phyloP scores from a whole-genome alignment of 2,888 invertebrate species.

The Calliphora vomitoria region DNA sequence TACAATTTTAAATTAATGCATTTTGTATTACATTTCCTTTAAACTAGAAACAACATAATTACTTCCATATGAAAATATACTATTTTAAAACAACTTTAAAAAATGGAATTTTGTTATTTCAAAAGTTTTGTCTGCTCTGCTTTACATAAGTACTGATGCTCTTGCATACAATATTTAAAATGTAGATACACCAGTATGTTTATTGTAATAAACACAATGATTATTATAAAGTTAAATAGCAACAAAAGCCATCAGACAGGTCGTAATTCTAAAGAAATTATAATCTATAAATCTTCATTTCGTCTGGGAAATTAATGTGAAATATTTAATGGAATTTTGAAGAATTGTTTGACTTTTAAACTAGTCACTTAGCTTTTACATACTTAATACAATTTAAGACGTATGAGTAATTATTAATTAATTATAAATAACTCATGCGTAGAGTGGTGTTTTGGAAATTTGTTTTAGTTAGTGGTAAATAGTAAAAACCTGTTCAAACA shows the following conservation, averaged over 20 bases:
- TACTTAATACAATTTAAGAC: not conserved
- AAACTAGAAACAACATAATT: too few species aligned
- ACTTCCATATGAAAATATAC: too few species aligned
- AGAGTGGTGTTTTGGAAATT: too few species aligned
- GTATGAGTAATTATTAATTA: conserved; percentile 30
- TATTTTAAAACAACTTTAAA: too few species aligned
- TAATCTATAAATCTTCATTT: conserved; percentile 27
- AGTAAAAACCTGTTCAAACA: too few species aligned
- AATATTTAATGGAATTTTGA: conserved; percentile 8
- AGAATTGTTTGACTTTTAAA: not conserved
- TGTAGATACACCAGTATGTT: conserved; percentile 8
- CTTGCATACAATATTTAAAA: not conserved
- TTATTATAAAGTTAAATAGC: conserved; percentile 37
- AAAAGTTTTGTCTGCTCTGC: not conserved
- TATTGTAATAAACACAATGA: conserved; percentile 38
- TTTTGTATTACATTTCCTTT: too few species aligned
- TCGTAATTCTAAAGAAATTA: not conserved
- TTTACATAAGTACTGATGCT: not conserved
- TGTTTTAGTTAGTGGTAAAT: too few species aligned
- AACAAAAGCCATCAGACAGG: not conserved
- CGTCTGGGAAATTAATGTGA: not conserved
- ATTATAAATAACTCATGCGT: too few species aligned
- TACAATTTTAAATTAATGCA: too few species aligned
- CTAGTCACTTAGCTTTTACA: not conserved
- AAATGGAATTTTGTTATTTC: too few species aligned